phyloP scores from a whole-genome alignment of 2,797 vertebrate species.

The Lagorchestes hirsutus region DNA sequence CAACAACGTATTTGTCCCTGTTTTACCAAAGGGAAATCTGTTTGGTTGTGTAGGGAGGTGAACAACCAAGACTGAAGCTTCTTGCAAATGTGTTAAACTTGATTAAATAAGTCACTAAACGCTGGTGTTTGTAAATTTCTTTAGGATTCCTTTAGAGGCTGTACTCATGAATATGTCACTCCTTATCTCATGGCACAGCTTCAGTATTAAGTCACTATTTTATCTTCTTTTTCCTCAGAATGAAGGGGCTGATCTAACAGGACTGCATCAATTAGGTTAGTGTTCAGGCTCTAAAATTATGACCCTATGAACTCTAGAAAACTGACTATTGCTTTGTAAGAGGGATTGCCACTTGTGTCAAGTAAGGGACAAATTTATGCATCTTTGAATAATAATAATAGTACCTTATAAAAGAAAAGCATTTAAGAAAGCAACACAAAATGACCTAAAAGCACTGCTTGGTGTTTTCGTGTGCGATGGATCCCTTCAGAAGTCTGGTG shows the following conservation, averaged over 20 bases:
- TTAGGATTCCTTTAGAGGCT: neutral
- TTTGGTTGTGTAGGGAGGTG: neutral
- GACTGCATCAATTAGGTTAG: neutral
- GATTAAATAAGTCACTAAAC: neutral
- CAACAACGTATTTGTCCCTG: neutral
- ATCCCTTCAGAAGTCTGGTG: neutral
- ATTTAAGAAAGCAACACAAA: neutral
- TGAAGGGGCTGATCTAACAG: neutral
- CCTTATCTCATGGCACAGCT: no score
- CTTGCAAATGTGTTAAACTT: neutral
- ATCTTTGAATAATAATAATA: neutral
- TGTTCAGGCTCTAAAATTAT: neutral
- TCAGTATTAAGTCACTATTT: neutral
- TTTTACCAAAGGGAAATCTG: neutral
- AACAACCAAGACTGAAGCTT: neutral
- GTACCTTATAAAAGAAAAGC: neutral
- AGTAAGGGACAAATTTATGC: neutral
- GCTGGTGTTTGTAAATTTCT: neutral
- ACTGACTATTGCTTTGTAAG: neutral
- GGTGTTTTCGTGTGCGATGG: neutral
- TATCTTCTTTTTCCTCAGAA: neutral
- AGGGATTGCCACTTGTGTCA: neutral
- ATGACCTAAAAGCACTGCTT: neutral
- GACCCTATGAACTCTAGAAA: neutral
- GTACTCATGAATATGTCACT: neutral